Base-by-base conservation (phyloP, 2,113 vertebrate species). In the Glaucomys volans region DNA sequence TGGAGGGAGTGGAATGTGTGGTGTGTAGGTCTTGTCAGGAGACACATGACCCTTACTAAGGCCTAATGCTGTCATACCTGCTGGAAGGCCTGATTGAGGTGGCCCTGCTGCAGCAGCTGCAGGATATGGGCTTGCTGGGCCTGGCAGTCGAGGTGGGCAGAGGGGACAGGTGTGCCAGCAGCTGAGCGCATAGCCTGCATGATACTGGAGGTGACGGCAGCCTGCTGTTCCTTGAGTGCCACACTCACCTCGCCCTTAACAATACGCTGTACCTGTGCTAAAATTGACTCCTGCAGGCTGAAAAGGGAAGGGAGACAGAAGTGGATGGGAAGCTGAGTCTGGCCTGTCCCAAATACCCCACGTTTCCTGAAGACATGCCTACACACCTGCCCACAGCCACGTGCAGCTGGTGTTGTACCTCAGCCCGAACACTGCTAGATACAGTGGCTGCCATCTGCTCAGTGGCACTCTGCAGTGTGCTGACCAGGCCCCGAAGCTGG, bases 141-240 rank as follows among this genome's bases (percentile, higher is more conserved):
- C 97, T 99, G 99, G 98, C 99, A 99, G 98, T 99, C 99, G 4
- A 99, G 98, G 98, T 99, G 99, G 10, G 99, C 94, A 0, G 99
- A 98, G 10, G 99, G 99, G 90, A 99, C 99, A 3, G 99, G 99
- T 0, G 99, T 99, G 90, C 99, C 99, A 0, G 99, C 99, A 0
- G 99, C 99, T 0, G 99, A 99, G 95, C 99, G 99, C 99, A 99
- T 99, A 0, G 99, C 99, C 98, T 99, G 99, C 98, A 99, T 99
- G n/a, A 99, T 99, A 98, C 99, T 99, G 2, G 99, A 99, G 82
- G 99, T 99, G 96, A 99, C 99, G 0, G 98, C 99, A 0, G 99
- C 99, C 96, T 99, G 99, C 98, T 99, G 99, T 97, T 99, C 99
- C 98, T 99, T 99, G 99, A 99, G 99, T 2, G 99, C 99, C 97